phyloP scores from a whole-genome alignment of 2,888 invertebrate genomes.

The Venusia cambrica region DNA sequence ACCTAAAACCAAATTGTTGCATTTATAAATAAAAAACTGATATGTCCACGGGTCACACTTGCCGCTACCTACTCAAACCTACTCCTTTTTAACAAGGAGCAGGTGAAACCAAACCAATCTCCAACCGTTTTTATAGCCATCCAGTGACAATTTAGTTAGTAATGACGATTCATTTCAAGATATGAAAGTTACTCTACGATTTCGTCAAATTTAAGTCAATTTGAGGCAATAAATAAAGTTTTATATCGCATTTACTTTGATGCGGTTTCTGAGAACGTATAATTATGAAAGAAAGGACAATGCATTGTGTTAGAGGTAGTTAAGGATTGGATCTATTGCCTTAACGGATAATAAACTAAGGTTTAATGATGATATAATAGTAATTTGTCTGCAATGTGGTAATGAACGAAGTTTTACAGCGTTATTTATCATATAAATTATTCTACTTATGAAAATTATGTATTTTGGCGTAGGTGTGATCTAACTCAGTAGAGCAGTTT shows the following conservation, averaged over 20 bases:
- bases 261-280: constrained; percentile 56
- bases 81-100: no score
- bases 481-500: no score
- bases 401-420: constrained; percentile 28
- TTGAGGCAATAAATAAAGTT: constrained; percentile 76
- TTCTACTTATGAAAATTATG: no score
- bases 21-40: no score
- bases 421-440: neutral
- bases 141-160: no score
- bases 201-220: constrained; percentile 77
- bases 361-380: constrained; percentile 40
- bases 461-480: no score
- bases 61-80: no score
- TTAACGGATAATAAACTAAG: constrained; percentile 20
- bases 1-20: no score
- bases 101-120: no score
- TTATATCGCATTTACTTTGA: constrained; percentile 77
- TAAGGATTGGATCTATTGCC: constrained; percentile 27
- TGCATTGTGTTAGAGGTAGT: constrained; percentile 26
- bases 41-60: no score
- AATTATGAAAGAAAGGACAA: constrained; percentile 52
- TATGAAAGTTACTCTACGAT: constrained; percentile 64
- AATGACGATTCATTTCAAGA: constrained; percentile 51
- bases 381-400: constrained; percentile 36
- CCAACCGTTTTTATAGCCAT: no score